Conservation (phyloP, 1,140 invertebrate species). For the Orius insidiosus region DNA sequence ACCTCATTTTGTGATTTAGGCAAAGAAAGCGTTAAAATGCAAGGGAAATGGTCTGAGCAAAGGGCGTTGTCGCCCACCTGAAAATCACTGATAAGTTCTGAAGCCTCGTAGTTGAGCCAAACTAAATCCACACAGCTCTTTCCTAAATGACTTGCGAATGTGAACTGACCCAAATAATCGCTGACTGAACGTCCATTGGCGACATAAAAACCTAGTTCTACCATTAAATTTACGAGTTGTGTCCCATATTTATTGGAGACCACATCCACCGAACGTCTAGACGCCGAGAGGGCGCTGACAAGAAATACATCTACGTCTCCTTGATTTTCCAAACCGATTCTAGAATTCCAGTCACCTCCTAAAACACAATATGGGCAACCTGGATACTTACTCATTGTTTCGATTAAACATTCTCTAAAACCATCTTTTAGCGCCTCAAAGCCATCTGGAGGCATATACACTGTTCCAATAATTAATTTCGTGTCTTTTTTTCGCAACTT, state of each 20-base stretch:
- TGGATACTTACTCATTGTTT: too few relatives aligned
- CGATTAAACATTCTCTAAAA: too few relatives aligned
- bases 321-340: not conserved
- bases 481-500: too few relatives aligned
- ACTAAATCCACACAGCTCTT: slow-evolving; percentile 1
- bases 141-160: not conserved
- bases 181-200: not conserved
- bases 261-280: not conserved
- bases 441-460: too few relatives aligned
- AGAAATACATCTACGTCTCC: not conserved
- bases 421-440: too few relatives aligned
- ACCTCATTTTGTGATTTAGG: too few relatives aligned
- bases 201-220: not conserved
- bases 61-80: too few relatives aligned
- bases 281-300: not conserved
- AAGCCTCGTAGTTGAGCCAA: not conserved
- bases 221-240: not conserved
- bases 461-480: too few relatives aligned
- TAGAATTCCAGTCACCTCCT: not conserved
- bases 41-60: too few relatives aligned
- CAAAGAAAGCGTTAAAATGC: too few relatives aligned
- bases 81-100: too few relatives aligned
- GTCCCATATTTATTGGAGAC: not conserved
- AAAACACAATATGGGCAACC: not conserved
- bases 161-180: not conserved